Base-by-base conservation (phyloP, 1,140 invertebrate species). In the Colletes gigas region DNA sequence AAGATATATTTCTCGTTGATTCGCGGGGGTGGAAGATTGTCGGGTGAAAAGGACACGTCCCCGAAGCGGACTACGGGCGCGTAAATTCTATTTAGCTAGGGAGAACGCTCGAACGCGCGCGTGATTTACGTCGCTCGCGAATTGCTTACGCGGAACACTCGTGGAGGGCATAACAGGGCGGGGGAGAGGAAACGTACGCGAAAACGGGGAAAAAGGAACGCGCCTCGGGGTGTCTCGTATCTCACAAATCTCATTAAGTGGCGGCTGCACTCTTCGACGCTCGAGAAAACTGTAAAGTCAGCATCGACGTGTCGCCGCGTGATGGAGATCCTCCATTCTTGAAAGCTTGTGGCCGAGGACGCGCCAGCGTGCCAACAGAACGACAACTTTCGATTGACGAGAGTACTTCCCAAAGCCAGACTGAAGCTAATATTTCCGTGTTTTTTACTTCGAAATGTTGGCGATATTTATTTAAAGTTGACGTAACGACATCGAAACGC, bases 51-150 rank as follows among this genome's bases (percentile, higher is more conserved):
- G 19, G 65, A 50, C 65, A 41, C 63, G 41, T 17, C 65, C 65
- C 30, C 12, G 4, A 7, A 10, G n/a, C 1, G 3, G 44, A 44
- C 44, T 47, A 10, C 5, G 30, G 50, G 52, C 52, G 67, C 52
- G 50, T 54, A 55, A 70, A 70, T 70, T 70, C 54, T 57, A 57
- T 70, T 70, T 57, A 70, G 21, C 30, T 9, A 8, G 6, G 6
- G 19, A 17, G 30, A 39, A 41, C 50, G 55, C n/a, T n/a, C 50
- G 69, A 72, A 47, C 30, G 59, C n/a, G n/a, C 39, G 3, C 68
- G 68, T 78, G 68, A 78, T 78, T 78, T 72, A 78, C 69, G 59
- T 30, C 50, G 30, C 47, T 15, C 19, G 50, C 76, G 76, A 78
- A 78, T 78, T 15, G 59, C 68, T 63, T 72, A 55, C 59, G 57